Base-by-base conservation (phyloP, 2,113 vertebrate genomes). In the Ceyx cyanopectus region DNA sequence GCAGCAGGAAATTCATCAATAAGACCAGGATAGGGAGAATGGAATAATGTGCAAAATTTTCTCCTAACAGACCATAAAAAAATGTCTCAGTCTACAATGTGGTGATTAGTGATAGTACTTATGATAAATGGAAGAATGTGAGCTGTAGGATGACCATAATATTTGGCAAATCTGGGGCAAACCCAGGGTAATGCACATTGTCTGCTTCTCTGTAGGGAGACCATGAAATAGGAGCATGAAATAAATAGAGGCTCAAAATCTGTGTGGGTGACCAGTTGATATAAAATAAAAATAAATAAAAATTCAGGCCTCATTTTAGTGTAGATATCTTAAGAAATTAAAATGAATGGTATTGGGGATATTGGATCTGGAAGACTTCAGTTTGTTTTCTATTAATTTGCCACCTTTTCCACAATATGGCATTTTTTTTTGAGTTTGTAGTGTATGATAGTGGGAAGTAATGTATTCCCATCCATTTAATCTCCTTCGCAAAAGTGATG, bases 171-270 rank as follows among this genome's bases (percentile, higher is more conserved):
- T 40, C 12, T 43, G 61, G 32, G 19, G 40, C 20, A 87, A 86
- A 51, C 4, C 19, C 65, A 51, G 43, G 40, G 23, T 22, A 56
- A 60, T 3, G 10, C 10, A 61, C 50, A 4, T 10, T 32, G 18
- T 41, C 37, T 0, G 0, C 54, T 20, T 45, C 46, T 46, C 37
- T 50, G 32, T 4, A 29, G 30, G 15, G 37, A 56, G 30, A 50
- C 37, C 10, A n/a, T 29, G 21, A 61, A 83, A 62, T 7, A 53
- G 11, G 16, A 76, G 12, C 9, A 26, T 23, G 14, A 85, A 85
- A 70, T 46, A 77, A 80, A n/a, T 1, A 56, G 58, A 82, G 20
- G 43, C 27, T 94, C 37, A 69, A 86, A 63, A 40, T 58, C n/a
- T 63, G 18, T 48, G 30, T 66, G 17, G 8, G 6, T 66, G 63